A percentile compares a stretch with the other conserved stretches of the same genome.
These are phyloP conservation scores for Poeciliopsis occidentalis DNA, from an alignment of 2,113 vertebrate genomes.

Conservation along the genomic window DNA sequence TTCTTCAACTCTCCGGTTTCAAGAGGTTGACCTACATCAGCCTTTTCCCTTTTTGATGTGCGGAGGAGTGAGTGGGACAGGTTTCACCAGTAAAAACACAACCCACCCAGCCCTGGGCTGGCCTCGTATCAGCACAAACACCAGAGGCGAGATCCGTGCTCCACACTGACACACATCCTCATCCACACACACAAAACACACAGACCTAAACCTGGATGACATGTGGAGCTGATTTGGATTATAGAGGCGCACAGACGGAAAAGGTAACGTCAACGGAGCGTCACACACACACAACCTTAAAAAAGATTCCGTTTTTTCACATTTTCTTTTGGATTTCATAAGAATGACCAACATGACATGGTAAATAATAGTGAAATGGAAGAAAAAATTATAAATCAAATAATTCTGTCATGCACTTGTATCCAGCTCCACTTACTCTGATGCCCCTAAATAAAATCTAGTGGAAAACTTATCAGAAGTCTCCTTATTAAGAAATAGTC, in stretches of 20 bases:
- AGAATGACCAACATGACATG: neutral
- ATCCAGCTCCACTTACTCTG: neutral
- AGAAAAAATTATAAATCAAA: too few species aligned
- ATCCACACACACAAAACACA: conserved; percentile 16
- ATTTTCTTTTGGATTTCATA: neutral
- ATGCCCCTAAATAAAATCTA: neutral
- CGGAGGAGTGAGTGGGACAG: conserved; percentile 52
- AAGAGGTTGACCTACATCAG: conserved; percentile 58
- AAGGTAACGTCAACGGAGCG: conserved; percentile 65
- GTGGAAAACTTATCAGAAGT: neutral
- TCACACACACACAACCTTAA: conserved; percentile 1
- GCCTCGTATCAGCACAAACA: conserved; percentile 49
- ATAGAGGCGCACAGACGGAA: conserved; percentile 74
- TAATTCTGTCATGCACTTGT: neutral
- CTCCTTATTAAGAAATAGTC: neutral
- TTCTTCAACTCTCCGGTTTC: conserved; percentile 50
- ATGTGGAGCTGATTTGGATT: conserved; percentile 79
- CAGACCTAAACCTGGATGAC: conserved; percentile 62
- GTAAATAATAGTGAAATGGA: too few species aligned
- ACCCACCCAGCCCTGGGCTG: conserved; percentile 4
- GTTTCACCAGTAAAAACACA: conserved; percentile 36
- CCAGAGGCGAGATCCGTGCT: conserved; percentile 55
- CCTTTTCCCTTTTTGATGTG: conserved; percentile 54
- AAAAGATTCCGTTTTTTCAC: neutral
- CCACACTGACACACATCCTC: conserved; percentile 23